These are phyloP conservation scores for Wiebesia pumilae DNA, from an alignment of 1,140 invertebrate species.

Conservation along the genomic window DNA sequence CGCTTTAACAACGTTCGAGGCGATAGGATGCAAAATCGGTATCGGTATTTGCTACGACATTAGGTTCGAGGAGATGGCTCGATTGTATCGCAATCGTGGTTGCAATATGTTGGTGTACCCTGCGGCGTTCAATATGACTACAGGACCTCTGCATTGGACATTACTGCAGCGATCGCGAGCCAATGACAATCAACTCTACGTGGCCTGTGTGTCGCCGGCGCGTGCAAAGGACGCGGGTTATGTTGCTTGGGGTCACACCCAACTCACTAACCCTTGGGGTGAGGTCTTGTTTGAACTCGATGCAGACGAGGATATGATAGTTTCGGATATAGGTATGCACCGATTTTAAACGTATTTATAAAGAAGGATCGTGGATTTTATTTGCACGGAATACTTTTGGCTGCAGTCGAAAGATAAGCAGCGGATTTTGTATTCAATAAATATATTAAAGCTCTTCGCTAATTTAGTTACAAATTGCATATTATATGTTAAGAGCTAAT, in stretches of 20 bases:
- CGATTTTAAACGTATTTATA: too few species aligned
- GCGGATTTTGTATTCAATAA: too few species aligned
- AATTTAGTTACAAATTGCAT: too few species aligned
- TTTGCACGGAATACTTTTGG: too few species aligned
- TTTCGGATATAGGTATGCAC: slow-evolving; percentile 83
- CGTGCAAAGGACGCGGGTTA: slow-evolving; percentile 83
- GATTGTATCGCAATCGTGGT: slow-evolving; percentile 85
- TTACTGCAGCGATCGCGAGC: slow-evolving; percentile 87
- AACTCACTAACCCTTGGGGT: slow-evolving; percentile 92
- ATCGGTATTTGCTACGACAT: slow-evolving; percentile 97
- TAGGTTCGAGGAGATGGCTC: slow-evolving; percentile 91
- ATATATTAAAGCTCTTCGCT: too few species aligned
- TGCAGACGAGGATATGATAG: slow-evolving; percentile 82
- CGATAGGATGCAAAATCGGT: slow-evolving; percentile 86
- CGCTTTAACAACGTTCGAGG: slow-evolving; percentile 84
- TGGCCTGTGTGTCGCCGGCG: slow-evolving; percentile 86
- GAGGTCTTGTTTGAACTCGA: slow-evolving; percentile 83
- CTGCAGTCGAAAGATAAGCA: too few species aligned
- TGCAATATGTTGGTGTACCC: slow-evolving; percentile 92
- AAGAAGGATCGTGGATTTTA: too few species aligned
- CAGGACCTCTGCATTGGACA: slow-evolving; percentile 95
- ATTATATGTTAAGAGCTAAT: too few species aligned
- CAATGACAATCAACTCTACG: slow-evolving; percentile 90
- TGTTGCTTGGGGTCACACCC: slow-evolving; percentile 92
- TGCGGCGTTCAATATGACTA: slow-evolving; percentile 97